Evolutionary conservation across 2,888 invertebrate genomes (phyloP).

Genomic region (Aplocera efformata): DNA sequence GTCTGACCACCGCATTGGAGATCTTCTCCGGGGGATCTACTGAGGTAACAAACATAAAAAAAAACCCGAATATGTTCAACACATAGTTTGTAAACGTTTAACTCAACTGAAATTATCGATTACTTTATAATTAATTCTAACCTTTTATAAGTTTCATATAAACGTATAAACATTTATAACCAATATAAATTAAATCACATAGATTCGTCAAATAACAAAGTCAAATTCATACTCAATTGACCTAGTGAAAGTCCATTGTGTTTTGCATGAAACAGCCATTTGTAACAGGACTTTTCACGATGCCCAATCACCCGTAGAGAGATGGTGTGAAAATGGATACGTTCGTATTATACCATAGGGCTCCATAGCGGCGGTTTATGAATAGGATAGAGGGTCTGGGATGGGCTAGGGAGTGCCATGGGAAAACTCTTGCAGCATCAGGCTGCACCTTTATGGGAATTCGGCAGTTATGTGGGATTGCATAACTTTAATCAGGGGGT

Average conservation of each 20-base stretch:
- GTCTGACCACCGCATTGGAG: no score
- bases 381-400: constrained; percentile 42
- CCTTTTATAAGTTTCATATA: no score
- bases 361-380: no score
- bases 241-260: constrained; percentile 52
- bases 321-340: constrained; percentile 62
- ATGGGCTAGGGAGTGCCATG: constrained; percentile 65
- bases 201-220: no score
- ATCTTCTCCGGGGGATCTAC: no score
- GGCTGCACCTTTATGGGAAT: constrained; percentile 25
- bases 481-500: constrained; percentile 10
- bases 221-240: constrained; percentile 32
- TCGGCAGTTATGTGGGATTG: constrained; percentile 16
- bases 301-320: constrained; percentile 53
- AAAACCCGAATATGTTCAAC: no score
- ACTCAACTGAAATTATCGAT: no score
- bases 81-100: no score
- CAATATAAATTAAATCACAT: no score
- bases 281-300: constrained; percentile 54
- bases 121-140: no score
- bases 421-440: constrained; percentile 44
- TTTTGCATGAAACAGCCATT: constrained; percentile 46
- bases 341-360: constrained; percentile 34
- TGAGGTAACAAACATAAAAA: no score
- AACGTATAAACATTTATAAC: no score